Base-by-base conservation (phyloP, 2,888 invertebrate species). In the Drosophila mettleri region DNA sequence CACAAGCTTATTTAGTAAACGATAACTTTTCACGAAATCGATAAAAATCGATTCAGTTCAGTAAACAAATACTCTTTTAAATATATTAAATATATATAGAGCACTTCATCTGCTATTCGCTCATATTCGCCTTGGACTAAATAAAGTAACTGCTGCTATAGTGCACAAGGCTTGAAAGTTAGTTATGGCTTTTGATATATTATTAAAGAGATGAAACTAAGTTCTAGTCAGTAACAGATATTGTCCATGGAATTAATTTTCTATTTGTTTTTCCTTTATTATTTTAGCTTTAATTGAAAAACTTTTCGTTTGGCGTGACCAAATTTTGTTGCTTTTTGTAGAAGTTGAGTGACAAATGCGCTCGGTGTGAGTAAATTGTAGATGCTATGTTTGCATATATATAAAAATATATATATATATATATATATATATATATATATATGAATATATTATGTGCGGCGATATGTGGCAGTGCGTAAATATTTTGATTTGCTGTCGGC, bases 231-330 rank as follows among this genome's bases (percentile, higher is more conserved):
- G 68, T 60, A 49, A 57, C 43, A 72, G 52, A 64, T 80, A 73
- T 72, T 72, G 52, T 62, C 60, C 69, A 62, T 60, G 38, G 48
- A 27, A 41, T 22, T 24, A 54, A 75, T 60, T 59, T 57, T 61
- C 61, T 34, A 52, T 69, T 41, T 24, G 7, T 34, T 38, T 29
- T 16, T 20, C 14, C 20, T 49, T 27, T 16, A 18, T 20, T 54
- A n/a, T 39, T 33, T 63, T 60, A 46, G 46, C 41, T 73, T 83
- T 78, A 84, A 79, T 79, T 84, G 80, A 83, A 79, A 83, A 83
- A 80, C 65, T 80, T 79, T 72, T 34, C 36, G 46, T 59, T 69
- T 51, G 36, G 20, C 31, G 43, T 36, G 41, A n/a, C n/a, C n/a
- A n/a, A n/a, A n/a, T n/a, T n/a, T n/a, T n/a, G n/a, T n/a, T 22